phyloP scores from a whole-genome alignment of 2,113 vertebrate genomes.

The Nothobranchius kuhntae region DNA sequence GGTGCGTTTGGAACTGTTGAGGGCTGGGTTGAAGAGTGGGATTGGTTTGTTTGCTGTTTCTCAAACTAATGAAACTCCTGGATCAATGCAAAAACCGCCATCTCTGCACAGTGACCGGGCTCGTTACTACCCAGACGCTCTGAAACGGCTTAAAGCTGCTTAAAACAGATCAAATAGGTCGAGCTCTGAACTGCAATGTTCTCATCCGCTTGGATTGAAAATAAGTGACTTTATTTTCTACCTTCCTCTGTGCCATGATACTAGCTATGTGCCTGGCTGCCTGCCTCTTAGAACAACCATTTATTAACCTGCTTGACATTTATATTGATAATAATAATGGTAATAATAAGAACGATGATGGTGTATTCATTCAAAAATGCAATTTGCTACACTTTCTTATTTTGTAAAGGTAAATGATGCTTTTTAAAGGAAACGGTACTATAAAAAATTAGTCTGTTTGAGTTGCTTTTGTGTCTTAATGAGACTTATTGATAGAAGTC shows the following conservation, averaged over 20 bases:
- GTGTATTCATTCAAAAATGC: conserved; percentile 72
- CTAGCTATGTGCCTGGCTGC: conserved; percentile 77
- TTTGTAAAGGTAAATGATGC: conserved; percentile 74
- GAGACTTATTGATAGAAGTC: conserved; percentile 62
- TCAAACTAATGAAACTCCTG: conserved; percentile 38
- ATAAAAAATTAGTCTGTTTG: conserved; percentile 66
- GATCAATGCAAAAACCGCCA: conserved; percentile 30
- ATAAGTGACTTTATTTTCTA: conserved; percentile 73
- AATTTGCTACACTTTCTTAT: conserved; percentile 76
- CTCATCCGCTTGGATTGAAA: conserved; percentile 61
- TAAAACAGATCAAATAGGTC: conserved; percentile 40
- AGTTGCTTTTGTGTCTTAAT: conserved; percentile 44
- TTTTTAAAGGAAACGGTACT: conserved; percentile 81
- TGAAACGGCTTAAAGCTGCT: conserved; percentile 50
- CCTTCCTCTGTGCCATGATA: conserved; percentile 77
- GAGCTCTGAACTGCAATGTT: conserved; percentile 61
- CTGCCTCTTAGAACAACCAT: conserved; percentile 75
- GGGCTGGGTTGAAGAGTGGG: conserved; percentile 19
- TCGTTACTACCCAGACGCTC: conserved; percentile 23
- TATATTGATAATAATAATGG: conserved; percentile 71
- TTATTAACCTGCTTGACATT: conserved; percentile 79
- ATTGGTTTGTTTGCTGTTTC: conserved; percentile 29
- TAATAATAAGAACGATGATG: conserved; percentile 80
- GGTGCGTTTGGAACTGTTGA: conserved; percentile 32
- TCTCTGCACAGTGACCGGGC: conserved; percentile 11